These are phyloP conservation scores for Apodemia zela DNA, from an alignment of 2,888 invertebrate species.

Conservation along the genomic window DNA sequence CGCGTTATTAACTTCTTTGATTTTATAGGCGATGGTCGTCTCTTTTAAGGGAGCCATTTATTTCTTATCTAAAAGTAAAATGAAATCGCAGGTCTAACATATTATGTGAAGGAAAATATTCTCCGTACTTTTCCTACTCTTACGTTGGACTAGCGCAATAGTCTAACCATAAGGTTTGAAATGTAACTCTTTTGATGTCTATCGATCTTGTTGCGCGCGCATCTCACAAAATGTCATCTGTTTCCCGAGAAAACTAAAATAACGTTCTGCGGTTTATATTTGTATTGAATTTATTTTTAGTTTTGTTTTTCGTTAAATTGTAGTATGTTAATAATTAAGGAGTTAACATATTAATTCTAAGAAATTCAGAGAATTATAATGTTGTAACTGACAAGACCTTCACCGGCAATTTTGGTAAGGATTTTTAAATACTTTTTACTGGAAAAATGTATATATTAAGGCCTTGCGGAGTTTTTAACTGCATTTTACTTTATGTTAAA, in stretches of 20 bases:
- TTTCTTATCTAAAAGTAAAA: too few relatives aligned
- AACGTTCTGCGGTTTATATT: conserved; percentile 45
- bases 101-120: too few relatives aligned
- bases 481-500: too few relatives aligned
- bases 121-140: too few relatives aligned
- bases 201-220: conserved; percentile 72
- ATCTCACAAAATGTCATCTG: conserved; percentile 44
- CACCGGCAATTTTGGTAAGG: background rate
- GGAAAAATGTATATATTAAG: too few relatives aligned
- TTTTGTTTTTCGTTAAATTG: background rate
- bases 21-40: too few relatives aligned
- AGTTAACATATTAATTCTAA: background rate
- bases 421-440: background rate
- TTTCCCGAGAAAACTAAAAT: conserved; percentile 49
- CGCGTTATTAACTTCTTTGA: too few relatives aligned
- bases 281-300: background rate
- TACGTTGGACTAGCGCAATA: background rate
- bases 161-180: conserved; percentile 18
- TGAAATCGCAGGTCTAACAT: too few relatives aligned
- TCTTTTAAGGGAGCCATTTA: too few relatives aligned
- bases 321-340: background rate
- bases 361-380: background rate
- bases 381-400: background rate
- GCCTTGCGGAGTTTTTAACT: too few relatives aligned
- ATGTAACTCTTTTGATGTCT: too few relatives aligned